Base-by-base conservation (phyloP, 1,140 invertebrate species). In the Callitettix versicolor region DNA sequence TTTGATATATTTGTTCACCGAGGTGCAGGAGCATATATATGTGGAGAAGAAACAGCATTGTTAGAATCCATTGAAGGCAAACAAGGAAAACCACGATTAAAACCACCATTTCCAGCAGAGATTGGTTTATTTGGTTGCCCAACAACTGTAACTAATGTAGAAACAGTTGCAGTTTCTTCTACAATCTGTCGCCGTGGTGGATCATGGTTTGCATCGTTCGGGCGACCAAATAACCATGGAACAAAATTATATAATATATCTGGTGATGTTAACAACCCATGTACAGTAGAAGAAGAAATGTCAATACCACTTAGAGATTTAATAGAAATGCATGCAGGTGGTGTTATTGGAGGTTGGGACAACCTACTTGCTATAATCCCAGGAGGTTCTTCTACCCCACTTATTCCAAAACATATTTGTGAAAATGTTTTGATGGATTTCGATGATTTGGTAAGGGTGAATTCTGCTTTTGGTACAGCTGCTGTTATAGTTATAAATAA, bases 211-310 rank as follows among this genome's bases (percentile, higher is more conserved):
- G 77, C 79, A 21, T 68, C 71, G 36, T 84, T 89, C 68, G 86
- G 86, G 11, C 67, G 82, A 21, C 76, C 82, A 3, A 70, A 84
- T 51, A 88, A 89, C 63, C 74, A 78, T 46, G 85, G 85, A 30
- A 86, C 82, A 0, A 88, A 88, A 71, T 67, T 88, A 2, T 88
- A 86, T 61, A 85, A 82, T 62, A 88, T 90, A 50, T 85, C 82
- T 54, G 85, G 86, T 2, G 82, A 89, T 66, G 86, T 88, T 0
- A 81, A 84, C 59, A 78, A 78, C 53, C 86, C 87, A 1, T 83
- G 81, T 61, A 88, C 81, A 3, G 79, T 88, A 0, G 86, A 88
- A 66, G 85, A 88, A 61, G 80, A 82, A 64, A 84, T 86, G 81
- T 82, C 79, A 0, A 77, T 85, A 30, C 80, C 82, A 1, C 64